Percentiles rank a stretch among this genome's conserved stretches.
Conservation (phyloP, 2,797 vertebrate species). For the Gallinago nigripennis region DNA sequence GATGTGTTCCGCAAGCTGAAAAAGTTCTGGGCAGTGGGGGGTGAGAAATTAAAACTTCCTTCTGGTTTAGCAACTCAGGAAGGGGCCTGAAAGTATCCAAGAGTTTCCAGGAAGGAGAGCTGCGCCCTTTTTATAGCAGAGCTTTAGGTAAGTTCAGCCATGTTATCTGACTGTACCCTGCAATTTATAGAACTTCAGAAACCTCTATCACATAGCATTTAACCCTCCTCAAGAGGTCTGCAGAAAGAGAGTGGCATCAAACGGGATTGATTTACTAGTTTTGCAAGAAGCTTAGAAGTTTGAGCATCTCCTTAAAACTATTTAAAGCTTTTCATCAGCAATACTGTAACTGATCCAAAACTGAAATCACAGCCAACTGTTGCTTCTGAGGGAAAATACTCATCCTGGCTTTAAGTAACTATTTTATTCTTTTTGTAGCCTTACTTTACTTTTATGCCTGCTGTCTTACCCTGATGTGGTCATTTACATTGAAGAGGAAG, state of each 20-base stretch:
- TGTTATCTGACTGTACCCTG: neutral
- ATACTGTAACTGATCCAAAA: neutral
- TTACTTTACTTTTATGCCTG: neutral
- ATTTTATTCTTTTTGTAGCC: neutral
- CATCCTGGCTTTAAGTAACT: neutral
- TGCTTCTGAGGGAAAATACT: neutral
- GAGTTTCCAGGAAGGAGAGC: neutral
- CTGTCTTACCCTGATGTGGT: neutral
- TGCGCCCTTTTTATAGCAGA: neutral
- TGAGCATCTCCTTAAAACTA: neutral
- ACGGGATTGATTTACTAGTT: neutral
- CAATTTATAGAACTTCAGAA: neutral
- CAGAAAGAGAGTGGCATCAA: neutral
- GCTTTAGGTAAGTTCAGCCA: neutral
- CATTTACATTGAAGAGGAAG: neutral
- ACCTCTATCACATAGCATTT: neutral
- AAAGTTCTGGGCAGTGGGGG: neutral
- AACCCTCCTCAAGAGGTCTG: neutral
- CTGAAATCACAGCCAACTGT: neutral
- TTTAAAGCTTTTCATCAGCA: neutral
- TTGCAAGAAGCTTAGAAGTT: neutral
- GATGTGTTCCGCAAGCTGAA: neutral
- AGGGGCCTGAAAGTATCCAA: neutral
- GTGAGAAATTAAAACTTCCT: neutral
- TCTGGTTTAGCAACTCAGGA: neutral